phyloP scores from a whole-genome alignment of 1,140 invertebrate species.

The Cotesia chilonis region DNA sequence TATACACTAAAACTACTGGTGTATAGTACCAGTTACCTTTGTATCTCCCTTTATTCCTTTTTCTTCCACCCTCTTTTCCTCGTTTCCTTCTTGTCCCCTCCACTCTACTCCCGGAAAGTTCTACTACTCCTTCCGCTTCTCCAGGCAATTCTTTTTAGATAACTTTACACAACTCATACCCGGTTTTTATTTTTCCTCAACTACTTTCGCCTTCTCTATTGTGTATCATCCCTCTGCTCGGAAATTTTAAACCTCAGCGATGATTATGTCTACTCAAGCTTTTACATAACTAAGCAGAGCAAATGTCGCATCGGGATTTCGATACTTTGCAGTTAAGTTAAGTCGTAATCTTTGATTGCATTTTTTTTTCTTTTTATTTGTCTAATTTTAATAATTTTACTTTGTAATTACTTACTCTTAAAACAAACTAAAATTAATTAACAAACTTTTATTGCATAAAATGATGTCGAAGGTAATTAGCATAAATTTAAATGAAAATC shows the following conservation, averaged over 20 bases:
- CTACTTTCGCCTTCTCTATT: not conserved
- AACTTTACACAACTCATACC: conserved; percentile 25
- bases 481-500: not conserved
- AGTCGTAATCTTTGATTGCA: too few relatives aligned
- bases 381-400: too few relatives aligned
- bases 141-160: conserved; percentile 9
- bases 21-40: conserved; percentile 5
- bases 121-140: too few relatives aligned
- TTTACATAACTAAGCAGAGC: too few relatives aligned
- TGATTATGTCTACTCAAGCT: too few relatives aligned
- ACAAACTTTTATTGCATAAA: conserved; percentile 1
- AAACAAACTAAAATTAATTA: conserved; percentile 4
- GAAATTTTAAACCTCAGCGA: too few relatives aligned
- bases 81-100: not conserved
- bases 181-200: not conserved
- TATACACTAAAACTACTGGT: conserved; percentile 13
- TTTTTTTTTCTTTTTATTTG: too few relatives aligned
- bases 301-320: too few relatives aligned
- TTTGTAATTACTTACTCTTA: too few relatives aligned
- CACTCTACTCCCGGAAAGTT: too few relatives aligned
- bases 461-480: too few relatives aligned
- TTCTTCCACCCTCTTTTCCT: conserved; percentile 8
- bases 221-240: not conserved
- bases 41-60: not conserved
- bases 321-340: too few relatives aligned